phyloP scores from a whole-genome alignment of 2,888 invertebrate genomes.

The Oscheius myriophilus region DNA sequence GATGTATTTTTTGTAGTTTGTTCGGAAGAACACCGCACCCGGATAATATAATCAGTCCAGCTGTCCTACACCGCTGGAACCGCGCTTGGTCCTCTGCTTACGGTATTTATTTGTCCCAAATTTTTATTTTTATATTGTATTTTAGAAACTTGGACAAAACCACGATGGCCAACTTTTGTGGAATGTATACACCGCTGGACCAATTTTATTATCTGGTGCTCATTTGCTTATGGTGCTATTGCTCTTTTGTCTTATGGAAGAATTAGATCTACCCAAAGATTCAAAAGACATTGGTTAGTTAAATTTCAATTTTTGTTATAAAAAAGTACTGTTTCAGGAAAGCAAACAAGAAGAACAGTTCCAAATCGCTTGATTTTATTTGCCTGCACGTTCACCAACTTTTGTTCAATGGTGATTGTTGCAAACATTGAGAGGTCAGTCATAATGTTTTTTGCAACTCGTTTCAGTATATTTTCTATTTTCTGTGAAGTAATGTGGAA shows the following conservation, averaged over 20 bases:
- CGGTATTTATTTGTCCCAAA: no score
- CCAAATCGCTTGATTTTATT: constrained; percentile 1
- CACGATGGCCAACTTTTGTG: background rate
- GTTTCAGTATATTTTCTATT: constrained; percentile 12
- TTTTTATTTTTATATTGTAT: no score
- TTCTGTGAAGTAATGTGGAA: constrained; percentile 17
- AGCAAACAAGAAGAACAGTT: background rate
- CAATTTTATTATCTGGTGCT: constrained; percentile 1
- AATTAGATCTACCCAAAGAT: background rate
- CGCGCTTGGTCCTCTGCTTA: no score
- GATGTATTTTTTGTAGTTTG: no score
- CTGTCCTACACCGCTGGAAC: no score
- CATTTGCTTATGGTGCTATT: constrained; percentile 4
- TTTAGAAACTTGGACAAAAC: no score
- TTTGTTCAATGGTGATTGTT: constrained; percentile 4
- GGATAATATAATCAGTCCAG: no score
- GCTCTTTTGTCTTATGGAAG: background rate
- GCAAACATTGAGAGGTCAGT: constrained; percentile 15
- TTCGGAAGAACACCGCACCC: no score
- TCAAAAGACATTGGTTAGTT: background rate
- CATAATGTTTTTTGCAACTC: background rate
- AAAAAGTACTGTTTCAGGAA: background rate
- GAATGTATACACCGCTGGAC: constrained; percentile 12
- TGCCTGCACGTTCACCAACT: constrained; percentile 1
- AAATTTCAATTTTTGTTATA: background rate